Evolutionary conservation across 1,140 invertebrate genomes (phyloP).

Genomic region (Euura saliciscinereae): DNA sequence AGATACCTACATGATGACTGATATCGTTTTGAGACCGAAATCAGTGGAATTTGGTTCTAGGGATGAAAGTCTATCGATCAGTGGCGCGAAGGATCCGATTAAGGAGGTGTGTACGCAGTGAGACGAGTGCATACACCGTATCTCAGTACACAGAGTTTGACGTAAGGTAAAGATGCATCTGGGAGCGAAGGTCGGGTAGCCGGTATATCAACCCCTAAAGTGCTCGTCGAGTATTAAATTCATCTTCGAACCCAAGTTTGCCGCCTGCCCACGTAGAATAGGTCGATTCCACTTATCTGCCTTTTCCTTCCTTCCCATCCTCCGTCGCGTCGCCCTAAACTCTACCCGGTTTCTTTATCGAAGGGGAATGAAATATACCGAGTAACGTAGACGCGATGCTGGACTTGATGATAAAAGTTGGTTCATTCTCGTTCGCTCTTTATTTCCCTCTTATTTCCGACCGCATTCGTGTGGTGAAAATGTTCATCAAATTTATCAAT

Average conservation of each 20-base stretch:
- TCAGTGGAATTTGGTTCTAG: too few species aligned
- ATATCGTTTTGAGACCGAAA: too few species aligned
- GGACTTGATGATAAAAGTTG: background rate
- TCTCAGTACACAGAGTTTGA: too few species aligned
- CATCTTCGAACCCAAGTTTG: constrained; percentile 1
- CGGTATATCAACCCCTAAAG: background rate
- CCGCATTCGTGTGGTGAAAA: too few species aligned
- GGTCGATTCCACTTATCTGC: background rate
- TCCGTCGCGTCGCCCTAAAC: too few species aligned
- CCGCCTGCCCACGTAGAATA: background rate
- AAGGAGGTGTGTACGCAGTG: background rate
- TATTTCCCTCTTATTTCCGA: too few species aligned
- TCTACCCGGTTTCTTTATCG: too few species aligned
- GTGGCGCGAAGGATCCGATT: background rate
- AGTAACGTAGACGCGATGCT: too few species aligned
- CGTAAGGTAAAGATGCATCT: background rate
- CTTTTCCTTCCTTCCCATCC: background rate
- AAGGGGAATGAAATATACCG: too few species aligned
- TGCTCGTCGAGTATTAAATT: background rate
- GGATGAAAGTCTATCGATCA: background rate
- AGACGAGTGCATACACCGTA: background rate
- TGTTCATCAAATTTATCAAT: too few species aligned
- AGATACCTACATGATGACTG: too few species aligned
- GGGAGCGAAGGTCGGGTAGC: background rate
- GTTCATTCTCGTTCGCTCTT: background rate